Evolutionary conservation across 2,888 invertebrate genomes (phyloP), one percentile per base, ranked within the genome.

Genomic region (Miltochrista miniata): DNA sequence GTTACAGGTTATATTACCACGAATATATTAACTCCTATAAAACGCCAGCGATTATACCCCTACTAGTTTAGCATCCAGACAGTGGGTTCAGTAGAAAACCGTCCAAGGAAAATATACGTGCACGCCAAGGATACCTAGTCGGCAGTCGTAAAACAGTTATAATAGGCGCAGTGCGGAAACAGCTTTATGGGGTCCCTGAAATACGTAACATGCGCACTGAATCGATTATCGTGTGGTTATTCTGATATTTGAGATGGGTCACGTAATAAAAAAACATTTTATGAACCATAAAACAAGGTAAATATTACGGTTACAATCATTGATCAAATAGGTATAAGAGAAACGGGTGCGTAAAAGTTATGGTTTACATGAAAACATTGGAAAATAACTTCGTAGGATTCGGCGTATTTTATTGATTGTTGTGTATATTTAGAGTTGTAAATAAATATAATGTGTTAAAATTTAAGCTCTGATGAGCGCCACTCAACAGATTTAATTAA

Each of bases 101-200:
- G 68, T 70, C 64, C 51, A 63, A 68, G 63, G 68, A 69, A 74
- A 80, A 75, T 72, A 61, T 71, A 79, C 76, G 71, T 79, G 79
- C 81, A 81, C 73, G 70, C 70, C 70, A 69, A 74, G 79, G 79
- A 84, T 82, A 76, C 80, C 77, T 79, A 76, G 79, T 74, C 70
- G 75, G 69, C 74, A 76, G 72, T 85, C 85, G 78, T 87, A 87
- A 87, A 86, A 74, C 79, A 73, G 82, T 83, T 82, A 85, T 86
- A 87, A 85, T 83, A 85, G 83, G 76, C 85, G 84, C 83, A 86
- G 76, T 86, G 86, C 84, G 85, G 85, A 86, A 87, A 84, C 74
- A 76, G 81, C 74, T 83, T 85, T 87, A 85, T 79, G 79, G 74
- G 81, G 78, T 77, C 82, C 80, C 82, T 81, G 81, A 79, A 86